Percentiles rank a stretch among this genome's conserved stretches.
Conservation (phyloP, 2,888 invertebrate genomes). For the Aethes cnicana region DNA sequence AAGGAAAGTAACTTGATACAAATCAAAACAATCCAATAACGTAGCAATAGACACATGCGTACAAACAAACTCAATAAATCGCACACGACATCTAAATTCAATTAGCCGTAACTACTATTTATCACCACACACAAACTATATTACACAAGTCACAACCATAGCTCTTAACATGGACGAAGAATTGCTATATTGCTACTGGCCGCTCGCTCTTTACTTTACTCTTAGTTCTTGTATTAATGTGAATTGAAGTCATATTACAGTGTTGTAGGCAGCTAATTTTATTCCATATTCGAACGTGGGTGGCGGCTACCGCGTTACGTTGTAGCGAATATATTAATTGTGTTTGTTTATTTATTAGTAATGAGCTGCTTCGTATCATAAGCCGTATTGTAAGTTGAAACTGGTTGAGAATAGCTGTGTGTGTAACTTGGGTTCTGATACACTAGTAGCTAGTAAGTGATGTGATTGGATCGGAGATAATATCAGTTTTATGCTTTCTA, state of each 20-base stretch:
- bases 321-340: constrained; percentile 60
- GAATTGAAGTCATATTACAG: constrained; percentile 16
- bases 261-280: constrained; percentile 38
- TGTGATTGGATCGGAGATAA: too few relatives aligned
- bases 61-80: too few relatives aligned
- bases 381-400: too few relatives aligned
- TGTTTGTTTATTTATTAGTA: constrained; percentile 62
- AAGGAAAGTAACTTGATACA: too few relatives aligned
- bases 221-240: background rate
- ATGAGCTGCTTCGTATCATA: constrained; percentile 49
- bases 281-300: constrained; percentile 59
- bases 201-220: background rate
- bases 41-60: too few relatives aligned
- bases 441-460: too few relatives aligned
- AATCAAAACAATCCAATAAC: too few relatives aligned
- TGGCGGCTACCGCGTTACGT: constrained; percentile 66
- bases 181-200: constrained; percentile 11
- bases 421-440: background rate
- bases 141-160: constrained; percentile 14
- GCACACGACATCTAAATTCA: constrained; percentile 15
- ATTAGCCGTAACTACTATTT: constrained; percentile 18
- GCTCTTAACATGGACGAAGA: constrained; percentile 20
- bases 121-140: constrained; percentile 8
- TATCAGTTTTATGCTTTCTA: too few relatives aligned
- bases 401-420: too few relatives aligned